These are phyloP conservation scores for Marasmarcha lunaedactyla DNA, from an alignment of 2,888 invertebrate genomes.

Conservation along the genomic window DNA sequence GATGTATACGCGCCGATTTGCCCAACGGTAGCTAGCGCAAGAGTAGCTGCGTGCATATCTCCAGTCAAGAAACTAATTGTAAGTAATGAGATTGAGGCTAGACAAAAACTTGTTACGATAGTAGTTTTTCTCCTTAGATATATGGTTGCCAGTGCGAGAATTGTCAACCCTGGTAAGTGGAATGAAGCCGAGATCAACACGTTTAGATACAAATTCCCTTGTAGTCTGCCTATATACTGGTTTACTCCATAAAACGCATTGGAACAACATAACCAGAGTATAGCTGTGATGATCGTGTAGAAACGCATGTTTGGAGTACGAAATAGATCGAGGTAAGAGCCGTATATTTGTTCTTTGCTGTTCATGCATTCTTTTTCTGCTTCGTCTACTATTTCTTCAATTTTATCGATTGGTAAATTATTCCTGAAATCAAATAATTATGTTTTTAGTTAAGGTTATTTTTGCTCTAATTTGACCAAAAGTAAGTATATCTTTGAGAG, in stretches of 20 bases:
- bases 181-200: neutral
- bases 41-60: conserved; percentile 45
- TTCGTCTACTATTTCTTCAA: conserved; percentile 24
- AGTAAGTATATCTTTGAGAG: too few species aligned
- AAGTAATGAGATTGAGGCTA: conserved; percentile 37
- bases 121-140: conserved; percentile 39
- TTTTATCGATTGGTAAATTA: conserved; percentile 21
- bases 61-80: conserved; percentile 41
- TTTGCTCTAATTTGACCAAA: too few species aligned
- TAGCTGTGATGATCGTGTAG: conserved; percentile 72
- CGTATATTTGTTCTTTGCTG: conserved; percentile 16
- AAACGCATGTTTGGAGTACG: conserved; percentile 70
- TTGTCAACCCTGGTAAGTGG: conserved; percentile 28
- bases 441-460: too few species aligned
- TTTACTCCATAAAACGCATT: conserved; percentile 82
- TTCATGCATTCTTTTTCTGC: conserved; percentile 18
- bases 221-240: conserved; percentile 76
- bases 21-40: conserved; percentile 78
- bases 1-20: conserved; percentile 79
- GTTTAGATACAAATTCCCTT: conserved; percentile 54
- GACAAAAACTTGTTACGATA: conserved; percentile 32
- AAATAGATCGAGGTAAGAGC: conserved; percentile 66
- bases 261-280: conserved; percentile 78
- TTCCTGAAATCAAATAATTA: conserved; percentile 23
- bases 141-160: conserved; percentile 36